Conservation (phyloP, 2,888 invertebrate genomes). For the Calephelis perditalis region DNA sequence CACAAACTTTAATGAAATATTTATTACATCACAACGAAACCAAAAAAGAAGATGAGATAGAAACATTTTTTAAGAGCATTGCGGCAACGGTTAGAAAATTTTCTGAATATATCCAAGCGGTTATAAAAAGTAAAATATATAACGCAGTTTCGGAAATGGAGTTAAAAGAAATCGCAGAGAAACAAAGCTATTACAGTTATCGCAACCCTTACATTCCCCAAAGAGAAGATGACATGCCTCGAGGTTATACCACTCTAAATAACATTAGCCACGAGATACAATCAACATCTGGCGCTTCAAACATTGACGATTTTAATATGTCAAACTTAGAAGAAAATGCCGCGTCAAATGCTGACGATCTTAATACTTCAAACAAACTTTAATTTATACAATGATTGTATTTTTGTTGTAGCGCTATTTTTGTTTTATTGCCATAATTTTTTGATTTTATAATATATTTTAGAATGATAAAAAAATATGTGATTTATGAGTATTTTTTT, state of each 20-base stretch:
- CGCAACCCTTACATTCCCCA: constrained; percentile 20
- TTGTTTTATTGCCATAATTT: no score
- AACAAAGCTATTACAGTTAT: constrained; percentile 22
- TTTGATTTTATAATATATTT: no score
- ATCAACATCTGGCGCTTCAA: constrained; percentile 17
- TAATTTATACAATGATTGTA: no score
- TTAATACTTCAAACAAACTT: not conserved
- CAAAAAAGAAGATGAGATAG: constrained; percentile 29
- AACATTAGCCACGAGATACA: constrained; percentile 4
- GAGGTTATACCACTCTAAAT: constrained; percentile 18
- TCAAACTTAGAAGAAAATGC: constrained; percentile 4
- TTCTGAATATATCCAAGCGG: constrained; percentile 31
- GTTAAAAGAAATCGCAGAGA: constrained; percentile 23
- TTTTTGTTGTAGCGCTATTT: no score
- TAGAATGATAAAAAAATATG: no score
- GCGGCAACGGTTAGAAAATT: constrained; percentile 31
- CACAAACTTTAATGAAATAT: constrained; percentile 30
- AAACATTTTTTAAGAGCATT: constrained; percentile 29
- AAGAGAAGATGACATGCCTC: constrained; percentile 20
- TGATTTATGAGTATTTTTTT: no score
- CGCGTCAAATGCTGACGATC: constrained; percentile 3
- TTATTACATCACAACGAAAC: constrained; percentile 23
- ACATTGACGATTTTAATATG: constrained; percentile 8
- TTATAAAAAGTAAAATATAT: constrained; percentile 31
- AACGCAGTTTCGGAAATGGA: constrained; percentile 28